Percentiles rank a stretch among this genome's conserved stretches.
phyloP scores from a whole-genome alignment of 2,113 vertebrate species.

The Fulica atra region DNA sequence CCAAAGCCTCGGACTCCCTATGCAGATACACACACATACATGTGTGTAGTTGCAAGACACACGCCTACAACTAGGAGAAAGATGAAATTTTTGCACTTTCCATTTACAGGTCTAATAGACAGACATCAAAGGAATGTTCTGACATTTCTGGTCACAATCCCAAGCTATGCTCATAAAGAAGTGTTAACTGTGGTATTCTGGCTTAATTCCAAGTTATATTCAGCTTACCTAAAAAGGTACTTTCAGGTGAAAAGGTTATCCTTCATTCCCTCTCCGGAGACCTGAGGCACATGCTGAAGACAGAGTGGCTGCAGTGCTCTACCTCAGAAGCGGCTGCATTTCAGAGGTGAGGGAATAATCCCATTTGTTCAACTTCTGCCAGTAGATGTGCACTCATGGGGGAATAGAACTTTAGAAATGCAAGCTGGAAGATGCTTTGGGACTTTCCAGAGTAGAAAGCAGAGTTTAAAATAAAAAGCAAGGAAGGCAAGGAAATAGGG shows the following conservation, averaged over 20 bases:
- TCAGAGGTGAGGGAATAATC: constrained; percentile 42
- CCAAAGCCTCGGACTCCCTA: not conserved
- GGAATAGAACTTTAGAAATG: constrained; percentile 6
- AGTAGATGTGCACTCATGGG: not conserved
- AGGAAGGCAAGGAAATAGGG: not conserved
- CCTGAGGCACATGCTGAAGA: not conserved
- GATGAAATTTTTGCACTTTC: not conserved
- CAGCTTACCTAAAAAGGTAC: constrained; percentile 8
- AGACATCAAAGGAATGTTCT: not conserved
- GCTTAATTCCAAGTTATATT: constrained; percentile 11
- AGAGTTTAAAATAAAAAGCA: not conserved
- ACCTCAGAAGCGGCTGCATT: constrained; percentile 29
- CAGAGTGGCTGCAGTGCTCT: not conserved
- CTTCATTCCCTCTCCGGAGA: constrained; percentile 16
- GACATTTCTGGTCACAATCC: constrained; percentile 12
- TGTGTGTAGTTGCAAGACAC: not conserved
- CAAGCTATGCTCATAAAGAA: not conserved
- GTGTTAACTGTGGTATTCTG: not conserved
- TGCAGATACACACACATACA: too few species aligned
- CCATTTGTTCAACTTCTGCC: constrained; percentile 10
- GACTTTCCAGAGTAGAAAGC: constrained; percentile 23
- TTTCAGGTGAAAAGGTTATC: constrained; percentile 42
- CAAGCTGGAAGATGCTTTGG: constrained; percentile 24
- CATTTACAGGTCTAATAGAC: not conserved
- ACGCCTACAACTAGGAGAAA: not conserved